phyloP scores from a whole-genome alignment of 92 coral and sea anemone species.

The Paramuricea clavata region DNA sequence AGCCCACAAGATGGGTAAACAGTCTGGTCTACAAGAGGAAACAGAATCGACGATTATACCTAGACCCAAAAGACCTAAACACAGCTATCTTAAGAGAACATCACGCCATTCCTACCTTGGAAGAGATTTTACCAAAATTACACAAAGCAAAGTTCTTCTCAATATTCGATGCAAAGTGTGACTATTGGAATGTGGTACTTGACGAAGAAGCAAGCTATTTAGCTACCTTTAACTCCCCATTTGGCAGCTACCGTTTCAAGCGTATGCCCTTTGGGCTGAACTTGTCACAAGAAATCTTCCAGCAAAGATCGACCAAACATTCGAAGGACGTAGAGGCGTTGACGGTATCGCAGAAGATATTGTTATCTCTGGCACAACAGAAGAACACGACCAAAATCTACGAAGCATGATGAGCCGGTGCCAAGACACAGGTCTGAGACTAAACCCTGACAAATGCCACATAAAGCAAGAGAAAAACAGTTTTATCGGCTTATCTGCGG shows the following conservation, averaged over 20 bases:
- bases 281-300: slow-evolving; percentile 51
- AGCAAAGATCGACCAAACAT: slow-evolving; percentile 54
- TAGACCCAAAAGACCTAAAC: slow-evolving; percentile 69
- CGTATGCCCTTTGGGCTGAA: slow-evolving; percentile 55
- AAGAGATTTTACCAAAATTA: slow-evolving; percentile 57
- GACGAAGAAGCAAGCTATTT: slow-evolving; percentile 37
- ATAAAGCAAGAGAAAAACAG: slow-evolving; percentile 60
- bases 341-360: slow-evolving; percentile 76
- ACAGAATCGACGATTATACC: slow-evolving; percentile 53
- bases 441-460: slow-evolving; percentile 57
- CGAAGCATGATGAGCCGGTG: slow-evolving; percentile 40
- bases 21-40: slow-evolving; percentile 64
- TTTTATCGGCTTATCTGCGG: slow-evolving; percentile 51
- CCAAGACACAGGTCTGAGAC: slow-evolving; percentile 44
- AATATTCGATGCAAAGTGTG: too few relatives aligned
- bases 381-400: slow-evolving; percentile 34
- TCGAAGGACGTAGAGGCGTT: slow-evolving; percentile 52
- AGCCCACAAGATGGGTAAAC: slow-evolving; percentile 54
- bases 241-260: slow-evolving; percentile 33
- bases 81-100: slow-evolving; percentile 66
- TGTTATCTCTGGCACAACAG: slow-evolving; percentile 13
- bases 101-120: slow-evolving; percentile 58
- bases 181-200: slow-evolving; percentile 42
- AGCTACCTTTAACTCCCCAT: slow-evolving; percentile 33
- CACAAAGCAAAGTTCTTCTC: too few relatives aligned